Evolutionary conservation across 2,113 vertebrate genomes (phyloP).

Genomic region (Zonotrichia leucophrys): DNA sequence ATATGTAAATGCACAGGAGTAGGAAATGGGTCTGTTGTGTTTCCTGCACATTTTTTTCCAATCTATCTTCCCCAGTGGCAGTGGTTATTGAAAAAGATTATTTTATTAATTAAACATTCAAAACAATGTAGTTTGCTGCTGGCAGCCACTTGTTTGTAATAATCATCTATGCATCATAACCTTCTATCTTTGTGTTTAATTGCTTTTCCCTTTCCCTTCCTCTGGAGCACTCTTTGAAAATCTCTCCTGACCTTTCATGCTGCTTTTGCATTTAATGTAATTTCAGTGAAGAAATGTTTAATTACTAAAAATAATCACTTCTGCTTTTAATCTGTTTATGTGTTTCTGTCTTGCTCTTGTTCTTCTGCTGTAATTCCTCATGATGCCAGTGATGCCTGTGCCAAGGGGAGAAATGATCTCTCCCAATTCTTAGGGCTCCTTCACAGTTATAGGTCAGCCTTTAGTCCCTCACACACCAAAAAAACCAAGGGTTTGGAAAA

Average conservation of each 20-base stretch:
- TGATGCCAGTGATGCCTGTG: background rate
- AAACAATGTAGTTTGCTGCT: slow-evolving; percentile 32
- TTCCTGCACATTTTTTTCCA: background rate
- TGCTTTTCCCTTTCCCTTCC: background rate
- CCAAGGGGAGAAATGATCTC: background rate
- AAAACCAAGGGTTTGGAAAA: background rate
- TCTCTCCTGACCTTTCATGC: slow-evolving; percentile 50
- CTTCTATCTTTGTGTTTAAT: slow-evolving; percentile 35
- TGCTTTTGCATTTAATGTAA: slow-evolving; percentile 13
- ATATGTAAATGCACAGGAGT: background rate
- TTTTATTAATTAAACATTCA: slow-evolving; percentile 49
- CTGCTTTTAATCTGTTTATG: slow-evolving; percentile 26
- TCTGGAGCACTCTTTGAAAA: slow-evolving; percentile 10
- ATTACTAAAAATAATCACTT: slow-evolving; percentile 52
- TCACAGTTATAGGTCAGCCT: background rate
- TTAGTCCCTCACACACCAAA: background rate
- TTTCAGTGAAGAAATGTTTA: slow-evolving; percentile 56
- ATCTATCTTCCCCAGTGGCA: background rate
- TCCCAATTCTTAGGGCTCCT: background rate
- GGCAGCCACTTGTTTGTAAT: slow-evolving; percentile 17
- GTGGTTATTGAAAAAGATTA: background rate
- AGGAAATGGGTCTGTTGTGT: background rate
- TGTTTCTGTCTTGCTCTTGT: background rate
- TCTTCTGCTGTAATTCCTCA: background rate
- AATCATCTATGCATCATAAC: slow-evolving; percentile 27